phyloP scores from a whole-genome alignment of 92 coral and sea anemone genomes.

The Hydrozoanthus gracilis region DNA sequence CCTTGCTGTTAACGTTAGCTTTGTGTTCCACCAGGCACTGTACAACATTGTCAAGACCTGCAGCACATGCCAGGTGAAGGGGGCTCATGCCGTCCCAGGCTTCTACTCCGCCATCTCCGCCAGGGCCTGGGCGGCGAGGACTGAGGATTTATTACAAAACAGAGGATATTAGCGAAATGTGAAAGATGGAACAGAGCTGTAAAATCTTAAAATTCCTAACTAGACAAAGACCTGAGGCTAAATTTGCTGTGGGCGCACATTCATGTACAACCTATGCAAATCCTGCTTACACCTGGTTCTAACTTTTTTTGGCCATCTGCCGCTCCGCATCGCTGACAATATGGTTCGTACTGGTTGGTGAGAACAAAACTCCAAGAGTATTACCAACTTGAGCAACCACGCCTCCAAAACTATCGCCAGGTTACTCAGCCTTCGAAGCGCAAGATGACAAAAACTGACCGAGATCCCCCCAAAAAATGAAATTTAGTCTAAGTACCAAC shows the following conservation, averaged over 20 bases:
- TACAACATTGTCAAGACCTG: constrained; percentile 88
- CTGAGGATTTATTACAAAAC: constrained; percentile 56
- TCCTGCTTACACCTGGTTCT: too few relatives aligned
- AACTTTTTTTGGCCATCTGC: too few relatives aligned
- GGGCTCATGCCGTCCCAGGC: constrained; percentile 99
- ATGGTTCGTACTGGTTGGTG: too few relatives aligned
- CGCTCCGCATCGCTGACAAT: too few relatives aligned
- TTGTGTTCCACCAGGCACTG: constrained; percentile 93
- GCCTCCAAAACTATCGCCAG: too few relatives aligned
- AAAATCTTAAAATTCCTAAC: background rate
- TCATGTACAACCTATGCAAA: too few relatives aligned
- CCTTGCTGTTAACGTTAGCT: constrained; percentile 94
- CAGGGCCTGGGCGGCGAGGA: constrained; percentile 97
- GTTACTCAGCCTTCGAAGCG: too few relatives aligned
- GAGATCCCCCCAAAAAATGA: too few relatives aligned
- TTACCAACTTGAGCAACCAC: too few relatives aligned
- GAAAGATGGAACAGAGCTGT: background rate
- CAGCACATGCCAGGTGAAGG: constrained; percentile 90
- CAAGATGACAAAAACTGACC: too few relatives aligned
- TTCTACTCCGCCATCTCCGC: constrained; percentile 95
- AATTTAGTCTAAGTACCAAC: too few relatives aligned
- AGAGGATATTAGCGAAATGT: background rate
- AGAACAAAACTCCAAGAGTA: too few relatives aligned
- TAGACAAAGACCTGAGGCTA: background rate
- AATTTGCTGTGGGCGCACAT: background rate